Evolutionary conservation across 2,113 vertebrate genomes (phyloP), one percentile per base, ranked within the genome.

Genomic region (Microcebus griseorufus): DNA sequence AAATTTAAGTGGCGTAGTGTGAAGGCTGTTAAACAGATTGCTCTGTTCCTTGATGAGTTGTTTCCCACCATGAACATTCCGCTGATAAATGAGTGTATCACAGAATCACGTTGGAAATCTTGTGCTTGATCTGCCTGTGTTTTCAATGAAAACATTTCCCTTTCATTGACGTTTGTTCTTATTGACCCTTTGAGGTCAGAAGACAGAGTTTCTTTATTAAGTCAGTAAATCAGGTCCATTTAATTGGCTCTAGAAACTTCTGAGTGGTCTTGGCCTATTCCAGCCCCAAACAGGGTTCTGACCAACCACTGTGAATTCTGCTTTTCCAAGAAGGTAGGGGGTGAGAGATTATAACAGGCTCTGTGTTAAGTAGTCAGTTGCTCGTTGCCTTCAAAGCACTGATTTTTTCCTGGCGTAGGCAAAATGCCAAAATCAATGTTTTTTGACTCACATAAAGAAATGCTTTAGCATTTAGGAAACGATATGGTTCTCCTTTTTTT

Each of bases 261-360:
- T 93, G 80, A 97, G 51, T 97, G 87, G 84, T 93, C 72, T 97
- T 98, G 96, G 93, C 42, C 79, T 93, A 86, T 97, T 98, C 94
- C 94, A 98, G 69, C 87, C 91, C 96, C 98, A 98, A 98, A 90
- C 97, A 96, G 96, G 60, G 90, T 84, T 95, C 97, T 98, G 98
- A 97, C 98, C 97, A 96, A 98, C 98, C 89, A 92, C 98, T 98
- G 97, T 97, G 97, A 97, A 96, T 85, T 98, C 96, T 98, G 97
- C 97, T 98, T 98, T 98, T 97, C 95, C 92, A 97, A 93, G 97
- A 93, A 96, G 97, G 97, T 96, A 97, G 97, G 97, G 95, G 96
- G 91, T 98, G 94, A 87, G 81, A 75, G 95, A 90, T 69, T 96
- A 93, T 95, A 98, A 98, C 97, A 98, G 83, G 90, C 95, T 90